phyloP scores from a whole-genome alignment of 2,113 vertebrate genomes.

The Leucosticte australis region DNA sequence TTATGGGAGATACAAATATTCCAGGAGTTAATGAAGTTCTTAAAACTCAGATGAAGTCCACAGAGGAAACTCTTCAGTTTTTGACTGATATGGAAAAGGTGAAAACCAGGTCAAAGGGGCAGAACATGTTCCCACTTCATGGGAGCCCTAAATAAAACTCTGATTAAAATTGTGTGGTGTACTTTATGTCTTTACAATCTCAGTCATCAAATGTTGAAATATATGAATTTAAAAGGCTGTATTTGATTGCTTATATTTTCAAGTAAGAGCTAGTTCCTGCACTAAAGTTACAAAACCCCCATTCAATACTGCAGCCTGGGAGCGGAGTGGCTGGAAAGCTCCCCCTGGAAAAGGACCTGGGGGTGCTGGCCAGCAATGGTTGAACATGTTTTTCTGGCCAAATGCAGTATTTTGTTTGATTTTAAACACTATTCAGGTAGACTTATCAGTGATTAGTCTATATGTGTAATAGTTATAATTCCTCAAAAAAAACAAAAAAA shows the following conservation, averaged over 20 bases:
- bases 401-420: background rate
- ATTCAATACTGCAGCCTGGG: background rate
- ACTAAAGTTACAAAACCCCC: background rate
- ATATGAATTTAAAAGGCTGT: background rate
- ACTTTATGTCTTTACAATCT: background rate
- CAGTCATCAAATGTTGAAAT: background rate
- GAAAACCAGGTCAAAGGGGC: background rate
- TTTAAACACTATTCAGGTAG: background rate
- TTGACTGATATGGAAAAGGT: background rate
- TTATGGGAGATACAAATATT: background rate
- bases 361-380: rapidly evolving
- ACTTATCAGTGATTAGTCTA: background rate
- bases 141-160: background rate
- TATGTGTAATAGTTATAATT: background rate
- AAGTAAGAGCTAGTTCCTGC: background rate
- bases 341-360: background rate
- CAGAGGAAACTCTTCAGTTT: background rate
- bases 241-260: background rate
- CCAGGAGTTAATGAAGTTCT: background rate
- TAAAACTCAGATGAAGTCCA: background rate
- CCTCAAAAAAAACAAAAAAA: background rate
- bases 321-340: background rate
- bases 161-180: background rate
- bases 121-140: background rate
- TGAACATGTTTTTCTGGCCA: background rate